Percentiles rank a stretch among this genome's conserved stretches.
Evolutionary conservation across 1,140 invertebrate species (phyloP).

Genomic region (Zaprionus vittiger): DNA sequence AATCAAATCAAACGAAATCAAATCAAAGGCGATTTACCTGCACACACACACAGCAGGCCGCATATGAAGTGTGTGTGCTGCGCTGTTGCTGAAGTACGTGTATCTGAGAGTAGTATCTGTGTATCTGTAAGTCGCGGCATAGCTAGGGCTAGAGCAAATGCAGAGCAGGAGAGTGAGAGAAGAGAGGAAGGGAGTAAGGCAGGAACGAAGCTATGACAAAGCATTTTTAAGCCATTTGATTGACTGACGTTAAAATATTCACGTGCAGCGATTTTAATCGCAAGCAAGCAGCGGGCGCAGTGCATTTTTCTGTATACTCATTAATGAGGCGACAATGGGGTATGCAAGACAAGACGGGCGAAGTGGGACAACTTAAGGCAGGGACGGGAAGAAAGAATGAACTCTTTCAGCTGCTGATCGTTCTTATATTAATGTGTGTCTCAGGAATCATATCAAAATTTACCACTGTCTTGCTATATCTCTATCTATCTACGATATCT

Average conservation of each 20-base stretch:
- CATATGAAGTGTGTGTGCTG: slow-evolving; percentile 30
- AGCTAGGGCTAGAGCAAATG: slow-evolving; percentile 5
- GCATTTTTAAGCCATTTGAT: slow-evolving; percentile 83
- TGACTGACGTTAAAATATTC: slow-evolving; percentile 83
- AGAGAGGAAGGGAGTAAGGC: not conserved
- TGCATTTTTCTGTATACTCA: slow-evolving; percentile 52
- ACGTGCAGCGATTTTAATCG: slow-evolving; percentile 79
- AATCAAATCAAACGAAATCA: slow-evolving; percentile 82
- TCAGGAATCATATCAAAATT: not conserved
- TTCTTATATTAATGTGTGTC: too few species aligned
- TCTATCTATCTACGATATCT: not conserved
- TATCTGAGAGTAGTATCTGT: slow-evolving; percentile 6
- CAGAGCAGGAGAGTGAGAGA: not conserved
- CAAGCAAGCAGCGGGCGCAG: slow-evolving; percentile 66
- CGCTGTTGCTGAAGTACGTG: slow-evolving; percentile 32
- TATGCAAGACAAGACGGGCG: not conserved
- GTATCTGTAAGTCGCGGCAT: slow-evolving; percentile 41
- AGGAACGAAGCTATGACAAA: slow-evolving; percentile 70
- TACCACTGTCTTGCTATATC: not conserved
- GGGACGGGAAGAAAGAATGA: too few species aligned
- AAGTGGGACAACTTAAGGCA: too few species aligned
- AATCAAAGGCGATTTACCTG: slow-evolving; percentile 79
- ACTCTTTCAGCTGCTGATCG: too few species aligned
- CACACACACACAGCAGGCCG: slow-evolving; percentile 47
- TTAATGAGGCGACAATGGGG: not conserved